A percentile compares a stretch with the other conserved stretches of the same genome.
Evolutionary conservation across 2,888 invertebrate genomes (phyloP).

Genomic region (Petrolisthes manimaculis): DNA sequence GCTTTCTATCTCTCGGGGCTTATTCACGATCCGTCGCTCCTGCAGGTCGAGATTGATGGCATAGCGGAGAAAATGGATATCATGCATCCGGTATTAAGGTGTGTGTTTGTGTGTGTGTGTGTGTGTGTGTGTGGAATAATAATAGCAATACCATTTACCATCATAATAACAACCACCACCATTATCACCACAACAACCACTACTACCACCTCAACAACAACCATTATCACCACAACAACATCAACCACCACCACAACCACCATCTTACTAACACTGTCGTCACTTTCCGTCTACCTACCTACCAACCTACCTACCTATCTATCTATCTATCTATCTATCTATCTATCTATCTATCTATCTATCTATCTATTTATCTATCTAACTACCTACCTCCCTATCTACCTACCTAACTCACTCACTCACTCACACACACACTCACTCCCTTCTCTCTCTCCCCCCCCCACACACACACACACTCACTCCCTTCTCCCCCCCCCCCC

Average conservation of each 20-base stretch:
- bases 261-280: no score
- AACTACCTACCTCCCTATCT: not conserved
- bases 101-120: not conserved
- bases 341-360: not conserved
- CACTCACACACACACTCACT: not conserved
- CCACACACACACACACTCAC: not conserved
- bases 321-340: not conserved
- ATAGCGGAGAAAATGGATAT: constrained; percentile 68
- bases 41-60: constrained; percentile 73
- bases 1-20: constrained; percentile 75
- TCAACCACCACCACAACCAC: no score
- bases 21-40: constrained; percentile 73
- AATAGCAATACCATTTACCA: no score
- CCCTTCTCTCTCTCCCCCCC: not conserved
- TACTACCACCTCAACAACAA: no score
- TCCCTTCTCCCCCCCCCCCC: not conserved
- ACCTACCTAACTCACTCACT: not conserved
- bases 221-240: no score
- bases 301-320: not conserved
- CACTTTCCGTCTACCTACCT: no score
- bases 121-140: no score
- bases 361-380: no score
- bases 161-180: no score
- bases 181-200: no score
- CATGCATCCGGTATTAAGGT: constrained; percentile 54